Evolutionary conservation across 2,888 invertebrate species (phyloP).

Genomic region (Melieria picta): DNA sequence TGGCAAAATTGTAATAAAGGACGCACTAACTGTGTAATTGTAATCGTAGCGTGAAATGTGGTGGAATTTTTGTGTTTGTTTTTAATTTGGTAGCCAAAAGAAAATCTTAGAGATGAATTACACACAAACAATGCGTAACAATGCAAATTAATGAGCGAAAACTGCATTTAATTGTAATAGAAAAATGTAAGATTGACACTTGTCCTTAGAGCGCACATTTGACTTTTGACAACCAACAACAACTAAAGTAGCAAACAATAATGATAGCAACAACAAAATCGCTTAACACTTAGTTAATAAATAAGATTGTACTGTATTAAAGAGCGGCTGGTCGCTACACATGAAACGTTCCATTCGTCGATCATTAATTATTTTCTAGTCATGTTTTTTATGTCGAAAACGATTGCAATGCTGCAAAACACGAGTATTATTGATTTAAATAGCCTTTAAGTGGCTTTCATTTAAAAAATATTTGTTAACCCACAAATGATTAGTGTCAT

Average conservation of each 20-base stretch:
- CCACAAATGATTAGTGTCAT: no score
- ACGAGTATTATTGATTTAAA: no score
- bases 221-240: background rate
- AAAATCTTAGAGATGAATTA: background rate
- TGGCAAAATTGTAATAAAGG: background rate
- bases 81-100: slow-evolving; percentile 4
- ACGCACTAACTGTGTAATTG: slow-evolving; percentile 8
- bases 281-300: background rate
- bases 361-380: no score
- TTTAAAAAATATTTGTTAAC: no score
- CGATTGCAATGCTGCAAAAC: no score
- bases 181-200: background rate
- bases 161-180: background rate
- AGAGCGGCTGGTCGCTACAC: no score
- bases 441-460: no score
- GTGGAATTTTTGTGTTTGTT: background rate
- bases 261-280: background rate
- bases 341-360: no score
- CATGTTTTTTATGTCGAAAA: no score
- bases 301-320: no score
- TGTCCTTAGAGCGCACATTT: background rate
- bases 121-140: slow-evolving; percentile 6
- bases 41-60: slow-evolving; percentile 2
- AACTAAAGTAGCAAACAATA: background rate
- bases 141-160: background rate